These are phyloP conservation scores for Riparia riparia DNA, from an alignment of 2,113 vertebrate species.

Conservation along the genomic window DNA sequence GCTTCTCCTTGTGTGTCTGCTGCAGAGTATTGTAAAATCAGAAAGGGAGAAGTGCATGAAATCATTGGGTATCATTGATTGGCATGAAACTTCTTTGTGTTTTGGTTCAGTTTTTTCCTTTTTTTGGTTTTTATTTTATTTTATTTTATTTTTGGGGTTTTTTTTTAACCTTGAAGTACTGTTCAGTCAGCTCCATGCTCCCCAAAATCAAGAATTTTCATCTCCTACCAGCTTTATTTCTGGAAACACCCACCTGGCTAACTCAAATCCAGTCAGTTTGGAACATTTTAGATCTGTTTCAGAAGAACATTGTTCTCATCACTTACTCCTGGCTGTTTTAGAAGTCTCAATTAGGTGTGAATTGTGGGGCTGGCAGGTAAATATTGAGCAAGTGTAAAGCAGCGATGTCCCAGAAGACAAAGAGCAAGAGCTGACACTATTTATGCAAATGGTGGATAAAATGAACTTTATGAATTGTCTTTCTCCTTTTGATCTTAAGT, in stretches of 20 bases:
- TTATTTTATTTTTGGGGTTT: no score
- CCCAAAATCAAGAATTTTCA: neutral
- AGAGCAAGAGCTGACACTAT: neutral
- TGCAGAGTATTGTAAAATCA: neutral
- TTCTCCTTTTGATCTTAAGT: neutral
- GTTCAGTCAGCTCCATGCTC: neutral
- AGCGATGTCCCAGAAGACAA: neutral
- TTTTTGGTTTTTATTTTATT: neutral
- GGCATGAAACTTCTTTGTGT: neutral
- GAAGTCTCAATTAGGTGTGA: neutral
- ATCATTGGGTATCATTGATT: accelerated
- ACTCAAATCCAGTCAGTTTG: neutral
- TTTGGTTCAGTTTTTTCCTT: neutral
- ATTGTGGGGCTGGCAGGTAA: neutral
- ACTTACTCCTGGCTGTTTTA: neutral
- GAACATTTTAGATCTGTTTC: neutral
- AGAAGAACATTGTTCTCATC: neutral
- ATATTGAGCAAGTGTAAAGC: neutral
- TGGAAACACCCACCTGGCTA: neutral
- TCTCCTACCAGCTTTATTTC: neutral
- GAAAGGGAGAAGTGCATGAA: neutral
- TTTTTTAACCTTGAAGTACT: neutral
- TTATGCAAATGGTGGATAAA: neutral
- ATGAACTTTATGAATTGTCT: neutral
- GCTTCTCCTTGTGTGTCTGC: neutral